phyloP scores from a whole-genome alignment of 2,888 invertebrate species.

The Eupelmus urozonus region DNA sequence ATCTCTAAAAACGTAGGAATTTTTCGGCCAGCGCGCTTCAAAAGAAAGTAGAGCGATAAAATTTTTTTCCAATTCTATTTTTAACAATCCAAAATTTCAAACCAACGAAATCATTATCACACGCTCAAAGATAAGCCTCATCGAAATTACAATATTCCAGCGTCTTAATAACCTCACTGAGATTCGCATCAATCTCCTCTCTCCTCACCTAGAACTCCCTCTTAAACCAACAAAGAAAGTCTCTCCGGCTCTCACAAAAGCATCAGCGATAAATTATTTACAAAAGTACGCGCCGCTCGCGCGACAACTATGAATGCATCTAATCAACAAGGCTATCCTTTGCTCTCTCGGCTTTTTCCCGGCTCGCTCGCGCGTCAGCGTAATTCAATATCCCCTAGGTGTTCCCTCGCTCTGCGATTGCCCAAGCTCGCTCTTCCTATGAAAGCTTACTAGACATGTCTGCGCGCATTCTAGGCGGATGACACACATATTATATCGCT shows the following conservation, averaged over 20 bases:
- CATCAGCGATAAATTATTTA: constrained; percentile 32
- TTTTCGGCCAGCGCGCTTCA: background rate
- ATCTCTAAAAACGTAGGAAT: constrained; percentile 11
- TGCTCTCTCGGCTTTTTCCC: constrained; percentile 15
- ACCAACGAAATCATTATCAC: too few relatives aligned
- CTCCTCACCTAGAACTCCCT: too few relatives aligned
- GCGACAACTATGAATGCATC: constrained; percentile 42
- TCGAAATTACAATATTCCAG: too few relatives aligned
- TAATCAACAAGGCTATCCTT: constrained; percentile 42
- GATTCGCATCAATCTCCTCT: too few relatives aligned
- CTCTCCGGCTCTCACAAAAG: too few relatives aligned
- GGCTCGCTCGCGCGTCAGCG: constrained; percentile 66
- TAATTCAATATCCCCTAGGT: constrained; percentile 70
- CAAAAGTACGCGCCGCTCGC: background rate
- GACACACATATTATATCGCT: constrained; percentile 65
- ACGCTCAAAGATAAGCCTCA: too few relatives aligned
- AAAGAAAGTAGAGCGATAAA: too few relatives aligned
- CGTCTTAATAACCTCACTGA: too few relatives aligned
- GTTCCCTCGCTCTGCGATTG: constrained; percentile 63
- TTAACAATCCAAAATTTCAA: too few relatives aligned
- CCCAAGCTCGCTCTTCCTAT: constrained; percentile 69
- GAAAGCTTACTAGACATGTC: constrained; percentile 67
- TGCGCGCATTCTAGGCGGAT: constrained; percentile 69
- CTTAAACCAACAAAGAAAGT: too few relatives aligned
- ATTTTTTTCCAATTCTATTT: too few relatives aligned